Percentiles rank a stretch among this genome's conserved stretches.
These are phyloP conservation scores for Epistrophella euchroma DNA, from an alignment of 2,888 invertebrate genomes.

Conservation along the genomic window DNA sequence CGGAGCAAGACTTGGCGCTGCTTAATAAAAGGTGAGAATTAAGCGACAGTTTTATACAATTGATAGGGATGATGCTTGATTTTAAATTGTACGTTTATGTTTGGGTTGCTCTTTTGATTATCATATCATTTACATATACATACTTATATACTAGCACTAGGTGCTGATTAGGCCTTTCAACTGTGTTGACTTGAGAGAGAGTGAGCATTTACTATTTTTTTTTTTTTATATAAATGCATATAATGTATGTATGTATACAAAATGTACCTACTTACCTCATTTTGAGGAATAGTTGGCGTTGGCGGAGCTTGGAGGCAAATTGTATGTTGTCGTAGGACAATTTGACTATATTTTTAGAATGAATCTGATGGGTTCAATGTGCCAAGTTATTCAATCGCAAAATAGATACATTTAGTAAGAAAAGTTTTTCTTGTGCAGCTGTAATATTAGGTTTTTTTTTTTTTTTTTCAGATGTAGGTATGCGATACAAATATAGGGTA, in stretches of 20 bases:
- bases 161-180: conserved; percentile 45
- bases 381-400: conserved; percentile 38
- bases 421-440: neutral
- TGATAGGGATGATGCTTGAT: conserved; percentile 22
- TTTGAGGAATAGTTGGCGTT: neutral
- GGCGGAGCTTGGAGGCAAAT: neutral
- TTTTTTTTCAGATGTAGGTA: neutral
- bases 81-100: conserved; percentile 44
- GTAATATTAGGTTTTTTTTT: neutral
- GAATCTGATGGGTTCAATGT: conserved; percentile 59
- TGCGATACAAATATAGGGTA: too few relatives aligned
- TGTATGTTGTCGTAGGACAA: conserved; percentile 63
- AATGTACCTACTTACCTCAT: neutral
- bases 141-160: neutral
- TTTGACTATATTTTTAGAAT: conserved; percentile 59
- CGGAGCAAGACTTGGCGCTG: conserved; percentile 45
- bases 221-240: neutral
- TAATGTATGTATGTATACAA: neutral
- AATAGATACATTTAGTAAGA: neutral
- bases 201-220: too few relatives aligned
- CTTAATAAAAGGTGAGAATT: conserved; percentile 74
- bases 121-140: conserved; percentile 51
- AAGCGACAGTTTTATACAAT: conserved; percentile 65
- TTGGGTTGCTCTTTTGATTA: conserved; percentile 64
- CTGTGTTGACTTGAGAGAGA: conserved; percentile 10